phyloP scores from a whole-genome alignment of 2,113 vertebrate species.

The Aspiorhynchus laticeps region DNA sequence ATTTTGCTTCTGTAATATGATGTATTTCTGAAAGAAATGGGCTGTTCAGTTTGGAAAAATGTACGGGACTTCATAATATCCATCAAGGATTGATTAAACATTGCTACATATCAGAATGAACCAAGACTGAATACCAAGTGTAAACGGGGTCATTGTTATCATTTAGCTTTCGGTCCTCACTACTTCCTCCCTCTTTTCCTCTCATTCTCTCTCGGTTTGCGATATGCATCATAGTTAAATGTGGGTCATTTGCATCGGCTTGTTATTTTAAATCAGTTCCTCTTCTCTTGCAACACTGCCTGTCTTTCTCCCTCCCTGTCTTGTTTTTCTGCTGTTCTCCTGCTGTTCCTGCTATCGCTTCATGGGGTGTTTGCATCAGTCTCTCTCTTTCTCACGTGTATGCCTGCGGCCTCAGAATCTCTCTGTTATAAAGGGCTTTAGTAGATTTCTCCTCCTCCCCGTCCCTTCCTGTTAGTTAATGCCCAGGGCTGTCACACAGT shows the following conservation, averaged over 20 bases:
- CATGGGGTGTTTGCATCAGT: slow-evolving; percentile 1
- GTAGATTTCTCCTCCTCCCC: slow-evolving; percentile 1
- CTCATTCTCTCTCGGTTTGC: slow-evolving; percentile 3
- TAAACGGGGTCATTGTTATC: background rate
- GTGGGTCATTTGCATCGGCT: slow-evolving; percentile 60
- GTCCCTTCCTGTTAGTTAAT: slow-evolving; percentile 46
- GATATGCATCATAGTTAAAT: slow-evolving; percentile 41
- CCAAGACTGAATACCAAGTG: background rate
- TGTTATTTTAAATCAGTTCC: slow-evolving; percentile 51
- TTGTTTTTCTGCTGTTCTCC: slow-evolving; percentile 23
- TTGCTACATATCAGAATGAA: background rate
- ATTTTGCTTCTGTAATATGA: background rate
- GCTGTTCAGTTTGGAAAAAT: background rate
- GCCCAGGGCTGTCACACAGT: background rate
- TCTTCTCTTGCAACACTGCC: background rate
- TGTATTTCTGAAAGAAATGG: background rate
- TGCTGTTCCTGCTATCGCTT: background rate
- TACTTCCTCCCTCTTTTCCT: slow-evolving; percentile 36
- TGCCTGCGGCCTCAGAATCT: background rate
- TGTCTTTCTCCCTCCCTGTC: background rate
- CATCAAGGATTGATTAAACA: background rate
- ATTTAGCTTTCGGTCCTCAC: background rate
- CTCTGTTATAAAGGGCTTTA: slow-evolving; percentile 37
- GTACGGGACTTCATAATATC: background rate
- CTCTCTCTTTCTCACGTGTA: slow-evolving; percentile 8